Evolutionary conservation across 1,140 invertebrate species (phyloP).

Genomic region (Theocolax elegans): DNA sequence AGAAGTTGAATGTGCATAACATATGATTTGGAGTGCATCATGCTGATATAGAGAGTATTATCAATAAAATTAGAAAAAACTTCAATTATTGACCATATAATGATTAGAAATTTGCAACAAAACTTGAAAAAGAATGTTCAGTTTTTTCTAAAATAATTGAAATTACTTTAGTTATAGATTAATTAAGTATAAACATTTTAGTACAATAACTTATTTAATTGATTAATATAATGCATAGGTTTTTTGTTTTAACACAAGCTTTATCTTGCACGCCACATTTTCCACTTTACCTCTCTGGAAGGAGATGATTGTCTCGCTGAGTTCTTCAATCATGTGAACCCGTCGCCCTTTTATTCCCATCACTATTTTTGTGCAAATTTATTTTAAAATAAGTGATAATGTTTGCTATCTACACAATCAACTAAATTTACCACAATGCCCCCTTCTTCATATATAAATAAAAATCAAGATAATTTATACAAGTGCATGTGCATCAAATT

Average conservation of each 20-base stretch:
- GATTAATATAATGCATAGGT: constrained; percentile 33
- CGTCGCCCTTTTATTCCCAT: constrained; percentile 98
- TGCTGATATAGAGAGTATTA: constrained; percentile 1
- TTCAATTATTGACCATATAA: background rate
- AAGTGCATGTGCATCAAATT: background rate
- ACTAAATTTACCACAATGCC: background rate
- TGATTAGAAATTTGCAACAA: background rate
- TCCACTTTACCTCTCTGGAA: constrained; percentile 92
- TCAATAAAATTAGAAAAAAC: background rate
- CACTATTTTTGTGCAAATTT: constrained; percentile 75
- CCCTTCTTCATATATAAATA: constrained; percentile 1
- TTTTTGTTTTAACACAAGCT: constrained; percentile 52
- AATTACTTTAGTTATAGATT: no score
- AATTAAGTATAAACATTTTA: no score
- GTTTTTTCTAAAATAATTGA: no score
- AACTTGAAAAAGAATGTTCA: no score
- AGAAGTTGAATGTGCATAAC: no score
- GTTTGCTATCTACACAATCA: constrained; percentile 4
- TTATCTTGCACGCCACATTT: constrained; percentile 54
- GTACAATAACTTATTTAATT: no score
- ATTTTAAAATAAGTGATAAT: constrained; percentile 25
- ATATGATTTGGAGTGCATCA: no score
- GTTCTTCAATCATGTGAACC: constrained; percentile 97
- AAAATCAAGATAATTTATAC: background rate
- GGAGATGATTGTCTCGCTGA: constrained; percentile 97